Base-by-base conservation (phyloP, 2,113 vertebrate genomes). In the Dipodomys spectabilis region DNA sequence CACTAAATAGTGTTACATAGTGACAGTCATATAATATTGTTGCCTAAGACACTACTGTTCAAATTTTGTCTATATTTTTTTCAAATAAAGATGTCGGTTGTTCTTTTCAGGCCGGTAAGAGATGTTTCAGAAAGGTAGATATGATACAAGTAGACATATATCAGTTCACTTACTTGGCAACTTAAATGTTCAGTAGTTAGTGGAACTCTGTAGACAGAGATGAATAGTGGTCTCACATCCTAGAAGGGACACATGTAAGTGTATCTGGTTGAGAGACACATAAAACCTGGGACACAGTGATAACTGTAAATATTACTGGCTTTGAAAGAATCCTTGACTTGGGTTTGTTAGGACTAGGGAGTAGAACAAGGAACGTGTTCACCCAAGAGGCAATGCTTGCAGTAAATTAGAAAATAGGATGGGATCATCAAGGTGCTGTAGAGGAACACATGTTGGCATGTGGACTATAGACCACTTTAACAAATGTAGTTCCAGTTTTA, bases 61-160 rank as follows among this genome's bases (percentile, higher is more conserved):
- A 49, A 57, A 60, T 32, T 87, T 91, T 78, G 73, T 75, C 69
- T 20, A 0, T 85, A 0, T 23, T 49, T 92, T 92, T 75, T 83
- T 35, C 35, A 64, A 84, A 32, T 22, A 92, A 75, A 57, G 19
- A 12, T 71, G 28, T 28, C 35, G 78, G 35, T 85, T 91, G 35
- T 85, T 91, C 18, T 80, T 12, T 80, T 93, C 20, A 67, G 60
- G 45, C 39, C 75, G 57, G 1, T 75, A 35, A 72, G 27, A 96
- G 80, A 53, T 73, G n/a, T 77, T 72, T 87, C 77, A 79, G 57
- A 91, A 88, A 84, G 83, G 9, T 65, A 7, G 49, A 39, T 39
- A 7, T 79, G 13, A 49, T n/a, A 74, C 18, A 53, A 15, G 18
- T 8, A 62, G 45, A 87, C n/a, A 44, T 28, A n/a, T 88, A 19